Conservation (phyloP, 2,113 vertebrate species). For the Origma solitaria region DNA sequence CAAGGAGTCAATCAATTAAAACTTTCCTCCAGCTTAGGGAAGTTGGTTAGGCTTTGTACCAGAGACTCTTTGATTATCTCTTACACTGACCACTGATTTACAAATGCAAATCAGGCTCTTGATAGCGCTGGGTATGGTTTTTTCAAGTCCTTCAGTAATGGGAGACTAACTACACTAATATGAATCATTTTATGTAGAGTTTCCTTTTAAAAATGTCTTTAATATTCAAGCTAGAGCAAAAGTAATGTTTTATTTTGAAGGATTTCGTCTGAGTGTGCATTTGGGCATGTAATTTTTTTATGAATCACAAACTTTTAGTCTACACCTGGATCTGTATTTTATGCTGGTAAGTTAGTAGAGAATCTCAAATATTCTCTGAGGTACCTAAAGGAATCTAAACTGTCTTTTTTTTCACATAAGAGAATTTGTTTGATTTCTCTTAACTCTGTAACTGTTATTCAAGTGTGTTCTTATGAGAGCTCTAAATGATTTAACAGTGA, state of each 20-base stretch:
- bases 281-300: background rate
- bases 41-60: background rate
- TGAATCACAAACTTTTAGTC: background rate
- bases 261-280: background rate
- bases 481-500: background rate
- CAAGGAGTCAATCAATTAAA: background rate
- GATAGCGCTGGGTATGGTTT: rapidly evolving
- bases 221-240: background rate
- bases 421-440: background rate
- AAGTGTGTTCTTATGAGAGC: background rate
- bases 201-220: background rate
- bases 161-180: background rate
- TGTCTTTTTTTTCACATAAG: background rate
- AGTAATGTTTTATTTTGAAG: constrained; percentile 15
- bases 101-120: background rate
- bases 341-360: background rate
- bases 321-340: background rate
- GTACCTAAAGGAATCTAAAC: background rate
- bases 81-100: background rate
- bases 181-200: background rate
- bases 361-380: background rate
- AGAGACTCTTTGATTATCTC: background rate
- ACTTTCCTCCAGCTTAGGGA: background rate
- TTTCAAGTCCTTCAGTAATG: background rate
- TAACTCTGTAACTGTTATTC: background rate